Evolutionary conservation across 2,888 invertebrate species (phyloP), one percentile per base, ranked within the genome.

Genomic region (Hirtodrosophila cameraria): DNA sequence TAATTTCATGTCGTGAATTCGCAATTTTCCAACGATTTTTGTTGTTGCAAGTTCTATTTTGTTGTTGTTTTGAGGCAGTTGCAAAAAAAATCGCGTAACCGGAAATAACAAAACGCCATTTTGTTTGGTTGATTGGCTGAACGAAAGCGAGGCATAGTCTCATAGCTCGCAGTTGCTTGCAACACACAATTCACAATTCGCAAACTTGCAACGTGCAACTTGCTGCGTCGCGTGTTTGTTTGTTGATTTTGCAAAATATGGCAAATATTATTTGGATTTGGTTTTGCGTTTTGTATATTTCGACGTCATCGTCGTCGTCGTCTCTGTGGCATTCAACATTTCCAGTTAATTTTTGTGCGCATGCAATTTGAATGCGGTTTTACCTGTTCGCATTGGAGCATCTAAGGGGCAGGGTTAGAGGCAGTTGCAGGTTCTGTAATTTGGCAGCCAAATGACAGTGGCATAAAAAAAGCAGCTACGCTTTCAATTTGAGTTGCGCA

Each of bases 231-330:
- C 64, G 64, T 78, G 78, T 54, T 46, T 57, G 8, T 45, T 57
- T 55, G 54, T 55, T 74, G 68, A 59, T 67, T 70, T 71, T 58
- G 67, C 66, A 45, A 63, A 71, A 69, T 73, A 74, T 71, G 67
- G 63, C 72, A 65, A 75, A 76, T 76, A 75, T 69, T 76, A 65
- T 75, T 75, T 77, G 77, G 49, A 57, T 76, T 76, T 68, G 62
- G 63, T 50, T 59, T 52, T 48, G 50, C 59, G 31, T 45, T 59
- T 46, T 25, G 18, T 18, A 16, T 36, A 9, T 9, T 6, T 3
- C 15, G 28, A 5, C n/a, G 18, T 39, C n/a, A n/a, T n/a, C n/a
- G n/a, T n/a, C n/a, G n/a, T n/a, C n/a, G n/a, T n/a, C n/a, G n/a
- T 9, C 25, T 28, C 18, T 13, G 54, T 11, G 25, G 42, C 28